A percentile compares a stretch with the other conserved stretches of the same genome.
Evolutionary conservation across 2,113 vertebrate genomes (phyloP).

Genomic region (Apteryx owenii): DNA sequence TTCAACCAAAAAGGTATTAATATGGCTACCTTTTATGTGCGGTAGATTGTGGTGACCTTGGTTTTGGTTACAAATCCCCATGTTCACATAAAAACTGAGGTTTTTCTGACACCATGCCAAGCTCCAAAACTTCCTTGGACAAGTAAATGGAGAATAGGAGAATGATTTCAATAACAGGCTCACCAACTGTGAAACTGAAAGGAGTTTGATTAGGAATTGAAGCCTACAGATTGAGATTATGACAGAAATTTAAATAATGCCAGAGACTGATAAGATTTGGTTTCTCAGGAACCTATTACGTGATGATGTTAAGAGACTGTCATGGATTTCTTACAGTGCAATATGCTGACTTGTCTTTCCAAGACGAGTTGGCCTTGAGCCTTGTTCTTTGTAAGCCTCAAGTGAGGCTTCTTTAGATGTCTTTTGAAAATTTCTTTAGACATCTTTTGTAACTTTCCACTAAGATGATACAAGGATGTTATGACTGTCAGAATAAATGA

Average conservation of each 20-base stretch:
- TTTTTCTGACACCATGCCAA: slow-evolving; percentile 69
- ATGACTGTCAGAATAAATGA: slow-evolving; percentile 76
- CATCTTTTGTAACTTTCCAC: slow-evolving; percentile 72
- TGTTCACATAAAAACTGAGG: slow-evolving; percentile 55
- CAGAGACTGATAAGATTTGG: slow-evolving; percentile 73
- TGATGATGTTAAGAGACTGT: slow-evolving; percentile 75
- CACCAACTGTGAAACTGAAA: slow-evolving; percentile 70
- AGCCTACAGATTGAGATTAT: slow-evolving; percentile 75
- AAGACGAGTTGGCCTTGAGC: slow-evolving; percentile 73
- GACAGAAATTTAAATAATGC: slow-evolving; percentile 75
- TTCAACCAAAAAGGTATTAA: slow-evolving; percentile 17
- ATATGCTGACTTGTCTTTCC: slow-evolving; percentile 76
- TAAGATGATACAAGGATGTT: slow-evolving; percentile 69
- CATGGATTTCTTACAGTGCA: slow-evolving; percentile 74
- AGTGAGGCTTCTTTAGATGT: slow-evolving; percentile 69
- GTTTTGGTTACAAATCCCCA: slow-evolving; percentile 56
- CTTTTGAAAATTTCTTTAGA: slow-evolving; percentile 73
- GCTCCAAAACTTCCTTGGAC: slow-evolving; percentile 64
- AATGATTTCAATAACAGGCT: slow-evolving; percentile 59
- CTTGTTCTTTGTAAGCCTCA: slow-evolving; percentile 68
- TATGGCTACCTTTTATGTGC: slow-evolving; percentile 11
- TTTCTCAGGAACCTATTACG: slow-evolving; percentile 74
- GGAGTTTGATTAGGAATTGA: slow-evolving; percentile 72
- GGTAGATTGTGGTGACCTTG: slow-evolving; percentile 35
- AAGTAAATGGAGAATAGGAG: slow-evolving; percentile 53